A percentile compares a stretch with the other conserved stretches of the same genome.
Evolutionary conservation across 1,140 invertebrate genomes (phyloP).

Genomic region (Protaetia brevitarsis): DNA sequence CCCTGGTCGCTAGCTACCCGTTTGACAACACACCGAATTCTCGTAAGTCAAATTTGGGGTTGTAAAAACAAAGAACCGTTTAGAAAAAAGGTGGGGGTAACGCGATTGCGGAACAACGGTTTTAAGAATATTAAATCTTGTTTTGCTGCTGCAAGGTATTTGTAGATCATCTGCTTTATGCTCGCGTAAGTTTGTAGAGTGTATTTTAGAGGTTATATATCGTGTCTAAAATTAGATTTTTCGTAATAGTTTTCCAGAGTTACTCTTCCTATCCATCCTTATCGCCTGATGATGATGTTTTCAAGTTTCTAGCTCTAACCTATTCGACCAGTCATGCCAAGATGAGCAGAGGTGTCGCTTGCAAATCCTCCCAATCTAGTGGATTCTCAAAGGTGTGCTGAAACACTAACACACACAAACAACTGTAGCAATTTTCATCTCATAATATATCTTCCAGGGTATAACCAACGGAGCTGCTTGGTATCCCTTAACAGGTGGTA

Average conservation of each 20-base stretch:
- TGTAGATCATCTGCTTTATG: slow-evolving; percentile 78
- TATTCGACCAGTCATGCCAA: slow-evolving; percentile 88
- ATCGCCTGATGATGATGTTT: slow-evolving; percentile 92
- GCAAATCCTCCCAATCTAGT: slow-evolving; percentile 68
- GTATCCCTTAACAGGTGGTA: slow-evolving; percentile 85
- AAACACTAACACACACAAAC: too few relatives aligned
- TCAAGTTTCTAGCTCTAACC: slow-evolving; percentile 82
- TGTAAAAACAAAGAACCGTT: too few relatives aligned
- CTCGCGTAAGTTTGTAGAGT: slow-evolving; percentile 61
- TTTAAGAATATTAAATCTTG: neutral
- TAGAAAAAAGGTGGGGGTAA: too few relatives aligned
- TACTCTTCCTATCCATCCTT: slow-evolving; percentile 73
- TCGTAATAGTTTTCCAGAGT: slow-evolving; percentile 75
- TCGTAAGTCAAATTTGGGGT: too few relatives aligned
- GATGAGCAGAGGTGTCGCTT: slow-evolving; percentile 79
- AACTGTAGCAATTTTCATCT: too few relatives aligned
- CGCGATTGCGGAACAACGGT: too few relatives aligned
- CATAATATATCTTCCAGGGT: slow-evolving; percentile 58
- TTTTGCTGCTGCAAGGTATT: slow-evolving; percentile 61
- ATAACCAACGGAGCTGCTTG: slow-evolving; percentile 91
- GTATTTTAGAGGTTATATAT: too few relatives aligned
- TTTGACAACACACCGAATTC: slow-evolving; percentile 89
- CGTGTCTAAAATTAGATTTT: slow-evolving; percentile 19
- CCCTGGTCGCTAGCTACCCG: slow-evolving; percentile 88
- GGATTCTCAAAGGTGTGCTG: slow-evolving; percentile 59